phyloP scores from a whole-genome alignment of 2,888 invertebrate species.

The Dynastes tityus region DNA sequence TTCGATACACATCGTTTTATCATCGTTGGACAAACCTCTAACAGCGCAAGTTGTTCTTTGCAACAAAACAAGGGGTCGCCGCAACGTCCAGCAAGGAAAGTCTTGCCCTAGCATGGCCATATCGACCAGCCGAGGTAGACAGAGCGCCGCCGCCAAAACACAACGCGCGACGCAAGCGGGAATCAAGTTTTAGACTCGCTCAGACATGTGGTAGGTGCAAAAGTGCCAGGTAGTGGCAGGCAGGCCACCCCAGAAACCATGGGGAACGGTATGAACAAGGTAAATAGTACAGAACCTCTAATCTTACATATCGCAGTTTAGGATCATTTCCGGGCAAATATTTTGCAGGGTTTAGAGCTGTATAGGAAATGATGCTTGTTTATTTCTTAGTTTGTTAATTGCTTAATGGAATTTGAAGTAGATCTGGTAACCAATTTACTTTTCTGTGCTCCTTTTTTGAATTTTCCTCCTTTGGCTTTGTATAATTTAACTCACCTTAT shows the following conservation, averaged over 20 bases:
- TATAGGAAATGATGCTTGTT: too few species aligned
- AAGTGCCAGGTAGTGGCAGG: conserved; percentile 47
- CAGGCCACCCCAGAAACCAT: conserved; percentile 69
- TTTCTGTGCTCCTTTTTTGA: too few species aligned
- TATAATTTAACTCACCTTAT: too few species aligned
- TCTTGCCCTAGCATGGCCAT: conserved; percentile 49
- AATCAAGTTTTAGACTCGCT: conserved; percentile 50
- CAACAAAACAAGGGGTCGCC: neutral
- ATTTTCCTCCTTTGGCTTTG: too few species aligned
- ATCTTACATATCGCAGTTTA: conserved; percentile 2
- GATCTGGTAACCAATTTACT: too few species aligned
- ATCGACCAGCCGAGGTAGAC: conserved; percentile 65
- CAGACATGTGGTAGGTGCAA: conserved; percentile 63
- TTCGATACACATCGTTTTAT: neutral
- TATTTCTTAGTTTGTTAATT: too few species aligned
- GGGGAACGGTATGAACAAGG: conserved; percentile 96
- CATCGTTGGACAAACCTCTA: neutral
- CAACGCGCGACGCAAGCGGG: conserved; percentile 54
- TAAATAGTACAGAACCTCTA: conserved; percentile 69
- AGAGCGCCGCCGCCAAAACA: conserved; percentile 62
- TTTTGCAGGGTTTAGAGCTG: too few species aligned
- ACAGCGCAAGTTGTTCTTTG: conserved; percentile 6
- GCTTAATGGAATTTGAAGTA: too few species aligned
- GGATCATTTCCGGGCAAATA: too few species aligned
- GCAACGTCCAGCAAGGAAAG: neutral